These are phyloP conservation scores for Mycogona germanica DNA, from an alignment of 2,888 invertebrate genomes.

Conservation along the genomic window DNA sequence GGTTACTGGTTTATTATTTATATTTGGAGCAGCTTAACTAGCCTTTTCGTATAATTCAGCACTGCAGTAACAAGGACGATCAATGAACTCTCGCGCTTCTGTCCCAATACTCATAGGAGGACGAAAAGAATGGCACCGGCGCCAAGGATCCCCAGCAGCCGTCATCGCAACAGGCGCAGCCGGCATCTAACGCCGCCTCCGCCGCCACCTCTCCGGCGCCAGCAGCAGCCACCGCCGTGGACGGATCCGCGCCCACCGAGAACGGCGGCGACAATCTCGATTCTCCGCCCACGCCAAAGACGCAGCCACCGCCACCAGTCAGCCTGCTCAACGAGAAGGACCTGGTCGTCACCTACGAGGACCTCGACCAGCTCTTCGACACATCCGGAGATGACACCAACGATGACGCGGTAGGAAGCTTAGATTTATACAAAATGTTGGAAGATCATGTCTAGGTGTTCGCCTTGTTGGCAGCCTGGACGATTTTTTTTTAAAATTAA, in stretches of 20 bases:
- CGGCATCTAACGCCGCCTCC: background rate
- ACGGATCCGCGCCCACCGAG: slow-evolving; percentile 10
- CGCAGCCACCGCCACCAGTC: slow-evolving; percentile 23
- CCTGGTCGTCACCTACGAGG: slow-evolving; percentile 72
- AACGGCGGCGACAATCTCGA: slow-evolving; percentile 9
- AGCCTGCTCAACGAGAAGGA: slow-evolving; percentile 80
- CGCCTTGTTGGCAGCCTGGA: background rate
- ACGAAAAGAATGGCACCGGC: slow-evolving; percentile 1
- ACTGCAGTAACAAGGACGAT: too few relatives aligned
- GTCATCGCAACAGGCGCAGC: background rate
- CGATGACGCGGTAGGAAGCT: slow-evolving; percentile 65
- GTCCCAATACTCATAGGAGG: too few relatives aligned
- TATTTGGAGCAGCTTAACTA: background rate
- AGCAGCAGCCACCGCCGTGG: background rate
- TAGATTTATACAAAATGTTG: too few relatives aligned
- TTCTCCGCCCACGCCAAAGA: slow-evolving; percentile 21
- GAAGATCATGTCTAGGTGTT: background rate
- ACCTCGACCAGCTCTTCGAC: slow-evolving; percentile 89
- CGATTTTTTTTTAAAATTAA: background rate
- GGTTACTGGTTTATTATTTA: background rate
- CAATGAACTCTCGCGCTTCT: background rate
- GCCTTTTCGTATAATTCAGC: too few relatives aligned
- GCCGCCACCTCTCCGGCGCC: slow-evolving; percentile 5
- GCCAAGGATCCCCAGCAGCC: background rate
- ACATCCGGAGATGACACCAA: slow-evolving; percentile 81